Evolutionary conservation across 2,797 vertebrate species (phyloP), one percentile per base, ranked within the genome.

Genomic region (Channa striata): DNA sequence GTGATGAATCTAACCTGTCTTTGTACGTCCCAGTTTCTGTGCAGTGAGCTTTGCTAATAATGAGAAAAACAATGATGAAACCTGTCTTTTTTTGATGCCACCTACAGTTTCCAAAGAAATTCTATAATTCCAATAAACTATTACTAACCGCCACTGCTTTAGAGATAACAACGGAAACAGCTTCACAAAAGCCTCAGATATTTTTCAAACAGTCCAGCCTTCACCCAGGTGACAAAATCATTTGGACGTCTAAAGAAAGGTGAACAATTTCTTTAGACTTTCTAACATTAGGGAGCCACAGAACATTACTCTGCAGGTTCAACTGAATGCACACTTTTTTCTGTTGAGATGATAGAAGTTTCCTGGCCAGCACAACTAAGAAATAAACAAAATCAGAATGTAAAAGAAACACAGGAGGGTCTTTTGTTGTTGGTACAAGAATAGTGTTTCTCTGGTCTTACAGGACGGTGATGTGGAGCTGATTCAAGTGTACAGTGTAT

Each of bases 21-120:
- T 53, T 39, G 23, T 34, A 17, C 20, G 59, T 63, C 25, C 14
- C 10, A 36, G 12, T 17, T 25, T 13, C 19, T 43, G 10, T 44
- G 39, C 16, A 56, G 44, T 46, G 33, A 39, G 43, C 34, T 52
- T 37, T 46, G 37, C 52, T 21, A 42, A 23, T 44, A 69, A 52
- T 14, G 23, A 8, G 17, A 36, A 16, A n/a, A 51, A n/a, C 19
- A n/a, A 34, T 46, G 13, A 53, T 33, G 7, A 44, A 44, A 39
- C 34, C 3, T 6, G 13, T 20, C 16, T 43, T 43, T 25, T 33
- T 42, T n/a, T 59, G 1, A 46, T 39, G 17, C 10, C 23, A 36
- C 3, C 20, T 12, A 34, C 6, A 44, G 11, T 34, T 2, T 11
- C 4, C 33, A 7, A 14, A 50, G 30, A 67, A 60, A 42, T 37